Percentiles rank a stretch among this genome's conserved stretches.
Evolutionary conservation across 1,140 invertebrate genomes (phyloP).

Genomic region (Drosophila tsacasi): DNA sequence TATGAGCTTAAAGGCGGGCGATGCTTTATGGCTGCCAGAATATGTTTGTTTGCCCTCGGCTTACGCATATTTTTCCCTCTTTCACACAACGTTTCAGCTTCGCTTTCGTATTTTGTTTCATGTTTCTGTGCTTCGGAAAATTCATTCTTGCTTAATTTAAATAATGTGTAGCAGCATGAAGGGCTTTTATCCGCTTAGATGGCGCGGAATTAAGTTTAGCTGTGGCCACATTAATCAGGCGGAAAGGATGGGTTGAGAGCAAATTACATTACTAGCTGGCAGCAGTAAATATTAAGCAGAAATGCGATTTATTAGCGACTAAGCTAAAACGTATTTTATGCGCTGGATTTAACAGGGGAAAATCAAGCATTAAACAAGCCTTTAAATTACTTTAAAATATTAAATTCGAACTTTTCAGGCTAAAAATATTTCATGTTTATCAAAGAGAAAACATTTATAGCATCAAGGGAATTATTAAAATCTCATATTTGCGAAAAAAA

Average conservation of each 20-base stretch:
- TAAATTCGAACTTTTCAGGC: background rate
- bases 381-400: background rate
- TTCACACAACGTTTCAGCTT: conserved; percentile 12
- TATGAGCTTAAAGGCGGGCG: conserved; percentile 66
- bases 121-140: conserved; percentile 30
- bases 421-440: background rate
- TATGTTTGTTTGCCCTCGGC: conserved; percentile 20
- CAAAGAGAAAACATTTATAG: background rate
- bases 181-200: conserved; percentile 38
- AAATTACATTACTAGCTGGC: conserved; percentile 21
- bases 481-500: background rate
- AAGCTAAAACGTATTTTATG: conserved; percentile 1
- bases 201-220: conserved; percentile 10
- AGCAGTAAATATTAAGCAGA: conserved; percentile 20
- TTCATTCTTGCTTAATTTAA: conserved; percentile 44
- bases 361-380: background rate
- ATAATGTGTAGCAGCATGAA: conserved; percentile 30
- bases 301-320: conserved; percentile 3
- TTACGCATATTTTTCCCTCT: conserved; percentile 28
- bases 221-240: conserved; percentile 44
- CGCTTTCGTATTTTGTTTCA: conserved; percentile 26
- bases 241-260: background rate
- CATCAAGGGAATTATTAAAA: background rate
- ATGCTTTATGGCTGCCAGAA: conserved; percentile 35
- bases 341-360: background rate